Conservation (phyloP, 2,888 invertebrate genomes). For the Nemotelus pantherinus region DNA sequence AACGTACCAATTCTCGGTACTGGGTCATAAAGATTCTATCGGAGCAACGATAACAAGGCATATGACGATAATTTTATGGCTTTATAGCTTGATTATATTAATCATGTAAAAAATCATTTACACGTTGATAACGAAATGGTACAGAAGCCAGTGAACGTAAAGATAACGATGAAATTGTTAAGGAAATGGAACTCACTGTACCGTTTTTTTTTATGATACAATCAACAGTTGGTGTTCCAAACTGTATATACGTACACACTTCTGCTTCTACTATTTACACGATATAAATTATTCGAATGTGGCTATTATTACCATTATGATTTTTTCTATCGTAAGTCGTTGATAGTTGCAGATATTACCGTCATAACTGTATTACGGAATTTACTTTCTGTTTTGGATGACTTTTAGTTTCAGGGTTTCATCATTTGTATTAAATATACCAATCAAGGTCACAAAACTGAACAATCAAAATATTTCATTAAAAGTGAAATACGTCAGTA, state of each 20-base stretch:
- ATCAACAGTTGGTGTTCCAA: slow-evolving; percentile 26
- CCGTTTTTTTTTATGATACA: neutral
- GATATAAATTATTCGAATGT: neutral
- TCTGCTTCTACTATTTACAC: slow-evolving; percentile 18
- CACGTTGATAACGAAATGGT: slow-evolving; percentile 39
- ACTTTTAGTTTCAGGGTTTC: too few relatives aligned
- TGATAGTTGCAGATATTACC: too few relatives aligned
- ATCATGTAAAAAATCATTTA: slow-evolving; percentile 35
- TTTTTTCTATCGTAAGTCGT: slow-evolving; percentile 9
- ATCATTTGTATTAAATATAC: too few relatives aligned
- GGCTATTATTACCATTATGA: neutral
- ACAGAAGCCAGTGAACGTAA: slow-evolving; percentile 40
- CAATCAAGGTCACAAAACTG: too few relatives aligned
- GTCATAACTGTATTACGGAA: too few relatives aligned
- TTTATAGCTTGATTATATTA: slow-evolving; percentile 40
- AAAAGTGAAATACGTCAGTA: too few relatives aligned
- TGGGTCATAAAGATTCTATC: slow-evolving; percentile 36
- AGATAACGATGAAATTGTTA: slow-evolving; percentile 32
- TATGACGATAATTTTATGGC: slow-evolving; percentile 29
- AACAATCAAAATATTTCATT: too few relatives aligned
- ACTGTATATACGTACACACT: neutral
- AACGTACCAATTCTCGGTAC: too few relatives aligned
- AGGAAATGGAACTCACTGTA: slow-evolving; percentile 25
- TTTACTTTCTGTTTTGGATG: too few relatives aligned
- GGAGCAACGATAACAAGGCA: slow-evolving; percentile 4